phyloP scores from a whole-genome alignment of 2,113 vertebrate genomes.

The Syngnathus scovelli region DNA sequence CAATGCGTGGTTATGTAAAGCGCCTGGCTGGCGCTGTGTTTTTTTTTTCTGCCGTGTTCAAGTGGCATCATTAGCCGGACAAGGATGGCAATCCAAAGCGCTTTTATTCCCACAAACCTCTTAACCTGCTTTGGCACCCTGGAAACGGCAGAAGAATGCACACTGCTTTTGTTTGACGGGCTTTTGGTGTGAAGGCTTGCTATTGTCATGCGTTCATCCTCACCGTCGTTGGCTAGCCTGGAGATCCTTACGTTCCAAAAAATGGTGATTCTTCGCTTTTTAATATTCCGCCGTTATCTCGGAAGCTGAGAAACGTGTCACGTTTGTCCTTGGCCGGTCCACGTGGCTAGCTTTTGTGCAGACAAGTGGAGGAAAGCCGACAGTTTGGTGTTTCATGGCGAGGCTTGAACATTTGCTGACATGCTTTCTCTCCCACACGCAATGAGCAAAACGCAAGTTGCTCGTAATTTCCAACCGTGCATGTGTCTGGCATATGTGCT shows the following conservation, averaged over 20 bases:
- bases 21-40: conserved; percentile 28
- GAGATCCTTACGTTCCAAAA: no score
- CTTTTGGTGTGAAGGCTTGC: neutral
- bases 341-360: neutral
- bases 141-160: conserved; percentile 65
- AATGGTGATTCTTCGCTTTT: neutral
- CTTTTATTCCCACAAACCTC: conserved; percentile 69
- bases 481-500: neutral
- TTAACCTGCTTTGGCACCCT: conserved; percentile 69
- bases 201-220: conserved; percentile 22
- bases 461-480: neutral
- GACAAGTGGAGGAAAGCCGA: neutral
- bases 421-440: neutral
- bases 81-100: conserved; percentile 53
- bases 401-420: neutral
- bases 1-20: neutral
- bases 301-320: neutral
- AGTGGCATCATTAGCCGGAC: conserved; percentile 58
- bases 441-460: neutral
- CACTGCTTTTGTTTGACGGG: conserved; percentile 22
- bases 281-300: neutral
- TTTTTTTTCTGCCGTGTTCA: conserved; percentile 37
- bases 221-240: no score
- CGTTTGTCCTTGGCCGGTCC: neutral
- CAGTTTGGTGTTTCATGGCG: neutral